A percentile compares a stretch with the other conserved stretches of the same genome.
Conservation (phyloP, 2,888 invertebrate genomes). For the Drosophila tripunctata region DNA sequence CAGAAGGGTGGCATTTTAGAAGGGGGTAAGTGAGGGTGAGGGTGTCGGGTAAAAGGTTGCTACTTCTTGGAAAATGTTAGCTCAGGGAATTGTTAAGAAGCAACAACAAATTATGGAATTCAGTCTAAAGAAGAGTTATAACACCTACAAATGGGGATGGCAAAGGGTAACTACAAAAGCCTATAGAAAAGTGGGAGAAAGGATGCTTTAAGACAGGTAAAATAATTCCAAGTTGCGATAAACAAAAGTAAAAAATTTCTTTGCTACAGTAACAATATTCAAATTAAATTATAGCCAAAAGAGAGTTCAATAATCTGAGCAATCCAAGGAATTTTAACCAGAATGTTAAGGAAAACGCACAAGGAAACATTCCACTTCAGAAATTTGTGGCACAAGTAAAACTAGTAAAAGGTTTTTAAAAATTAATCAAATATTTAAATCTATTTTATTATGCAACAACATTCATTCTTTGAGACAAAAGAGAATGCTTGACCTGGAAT, state of each 20-base stretch:
- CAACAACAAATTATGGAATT: slow-evolving; percentile 58
- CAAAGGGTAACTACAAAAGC: neutral
- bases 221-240: neutral
- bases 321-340: no score
- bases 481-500: no score
- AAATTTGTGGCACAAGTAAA: no score
- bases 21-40: neutral
- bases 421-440: no score
- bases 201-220: neutral
- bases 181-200: neutral
- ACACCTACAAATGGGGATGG: slow-evolving; percentile 1
- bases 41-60: slow-evolving; percentile 1
- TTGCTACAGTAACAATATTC: neutral
- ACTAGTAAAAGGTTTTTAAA: no score
- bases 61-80: slow-evolving; percentile 69
- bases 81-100: slow-evolving; percentile 61
- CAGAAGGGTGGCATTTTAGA: neutral
- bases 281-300: no score
- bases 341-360: no score
- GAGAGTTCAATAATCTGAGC: no score
- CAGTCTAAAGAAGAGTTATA: slow-evolving; percentile 22
- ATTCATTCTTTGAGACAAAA: no score
- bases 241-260: no score
- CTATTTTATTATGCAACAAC: no score
- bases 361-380: no score